Base-by-base conservation (phyloP, 2,113 vertebrate species). In the Corynorhinus townsendii region DNA sequence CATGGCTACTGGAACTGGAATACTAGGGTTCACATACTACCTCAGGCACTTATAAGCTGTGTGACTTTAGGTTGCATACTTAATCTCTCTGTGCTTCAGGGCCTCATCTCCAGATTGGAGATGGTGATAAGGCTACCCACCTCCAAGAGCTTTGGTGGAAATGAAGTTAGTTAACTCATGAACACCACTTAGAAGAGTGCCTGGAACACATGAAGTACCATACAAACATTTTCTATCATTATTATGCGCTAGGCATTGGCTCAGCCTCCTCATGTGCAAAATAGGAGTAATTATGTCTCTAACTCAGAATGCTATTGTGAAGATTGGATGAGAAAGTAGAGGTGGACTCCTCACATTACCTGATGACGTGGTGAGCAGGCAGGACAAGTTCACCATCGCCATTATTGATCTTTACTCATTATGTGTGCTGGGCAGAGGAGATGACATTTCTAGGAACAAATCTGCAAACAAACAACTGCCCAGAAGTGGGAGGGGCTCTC, bases 121-220 rank as follows among this genome's bases (percentile, higher is more conserved):
- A 54, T 22, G 35, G 54, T 54, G 26, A 7, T 30, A 54, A 14
- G 11, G 49, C n/a, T 33, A 26, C 8, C 49, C 38, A 30, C 28
- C 22, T 73, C 75, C 52, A 86, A 62, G 38, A 14, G 4, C 35
- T 82, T 85, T 47, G 47, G 72, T 71, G 35, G 89, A 49, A 47
- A 82, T 68, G 52, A 86, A 84, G 77, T 91, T 82, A 68, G 56
- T 86, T 75, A 75, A 69, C 28, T 90, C 49, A 24, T 2, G 7
- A 28, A 54, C 72, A 45, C 16, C 52, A 85, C 30, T 77, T 84
- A 17, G 45, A 38, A 35, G 54, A 49, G 19, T 17, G 26, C 62
- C 45, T 14, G 12, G 35, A 26, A 91, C 35, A 77, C 4, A 69
- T 20, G 5, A 26, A 56, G 4, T 6, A 10, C 35, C 8, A 4